Base-by-base conservation (phyloP, 2,888 invertebrate species). In the Agrilus biguttatus region DNA sequence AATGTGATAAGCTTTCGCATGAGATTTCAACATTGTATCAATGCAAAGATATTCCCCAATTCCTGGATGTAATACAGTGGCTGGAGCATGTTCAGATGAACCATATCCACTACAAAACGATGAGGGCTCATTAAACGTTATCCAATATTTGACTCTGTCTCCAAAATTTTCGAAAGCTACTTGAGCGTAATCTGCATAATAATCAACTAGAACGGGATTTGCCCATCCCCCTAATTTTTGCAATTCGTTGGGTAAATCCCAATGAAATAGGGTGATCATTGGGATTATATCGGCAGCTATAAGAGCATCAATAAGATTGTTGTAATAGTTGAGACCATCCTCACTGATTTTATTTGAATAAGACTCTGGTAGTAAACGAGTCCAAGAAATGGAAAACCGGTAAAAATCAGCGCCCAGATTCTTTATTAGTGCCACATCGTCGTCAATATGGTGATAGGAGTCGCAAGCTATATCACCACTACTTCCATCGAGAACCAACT, bases 251-350 rank as follows among this genome's bases (percentile, higher is more conserved):
- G 58, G 58, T 14, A 52, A 37, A 44, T 58, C 57, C 57, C 60
- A 59, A 45, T 65, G 61, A 48, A 56, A 61, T 2, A 28, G 8
- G 2, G 57, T 55, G 1, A 68, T 60, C 48, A 65, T 53, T 7
- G 75, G 75, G 32, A 5, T 10, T 2, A 28, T 28, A 10, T 28
- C 10, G 28, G 28, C 67, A 1, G 61, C 68, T 10, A 79, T 49
- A 3, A 88, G 69, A 52, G 77, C 81, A 52, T 83, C 69, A 40
- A 87, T 79, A 36, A 89, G 62, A 51, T 79, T 74, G 53, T 75
- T 78, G 60, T 89, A 89, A 62, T 85, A 84, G 43, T 74, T 65
- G 8, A 88, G 69, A 14, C 84, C 88, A 2, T 72, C 69, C 36
- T 71, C 64, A 57, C 82, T 88, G 12, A 84, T 67, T n/a, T 71